Base-by-base conservation (phyloP, 2,113 vertebrate species). In the Corythoichthys intestinalis region DNA sequence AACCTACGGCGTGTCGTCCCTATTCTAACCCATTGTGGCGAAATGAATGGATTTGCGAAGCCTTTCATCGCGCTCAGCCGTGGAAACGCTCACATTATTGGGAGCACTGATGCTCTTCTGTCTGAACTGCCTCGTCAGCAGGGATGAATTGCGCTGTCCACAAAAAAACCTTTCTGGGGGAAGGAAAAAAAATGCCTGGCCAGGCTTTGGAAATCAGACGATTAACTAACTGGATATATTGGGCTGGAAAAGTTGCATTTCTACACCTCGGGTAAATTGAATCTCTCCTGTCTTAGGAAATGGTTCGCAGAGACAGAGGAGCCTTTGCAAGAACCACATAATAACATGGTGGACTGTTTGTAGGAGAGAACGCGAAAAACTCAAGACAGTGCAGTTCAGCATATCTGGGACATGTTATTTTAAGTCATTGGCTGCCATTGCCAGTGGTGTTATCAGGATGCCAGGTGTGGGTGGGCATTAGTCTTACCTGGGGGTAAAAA, bases 331-430 rank as follows among this genome's bases (percentile, higher is more conserved):
- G 68, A 86, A 87, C 86, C 85, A 83, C 85, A 89, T 90, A 90
- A 90, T 90, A 66, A 85, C 15, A 86, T 4, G 64, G 80, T 77
- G 72, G 76, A 64, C 79, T 73, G 74, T 69, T 77, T 15, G 48
- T 69, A 75, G 63, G 41, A 61, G 66, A 76, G 66, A 72, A 78
- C 78, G 86, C 82, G 82, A 79, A 83, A 76, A 50, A 48, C 72
- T 83, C 66, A 69, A 57, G 6, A 62, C 59, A 80, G 66, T 69
- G 28, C 49, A 54, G 69, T 3, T 62, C 52, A 38, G 65, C 72
- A 85, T 86, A 90, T 88, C 85, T 91, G 88, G 85, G 80, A 84
- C 73, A 56, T 39, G 80, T 89, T 87, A 88, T 66, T 28, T 28
- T 28, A 28, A 28, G 20, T 28, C 20, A 28, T 28, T 28, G 20